Conservation (phyloP, 1,140 invertebrate species). For the Teleopsis dalmanni region DNA sequence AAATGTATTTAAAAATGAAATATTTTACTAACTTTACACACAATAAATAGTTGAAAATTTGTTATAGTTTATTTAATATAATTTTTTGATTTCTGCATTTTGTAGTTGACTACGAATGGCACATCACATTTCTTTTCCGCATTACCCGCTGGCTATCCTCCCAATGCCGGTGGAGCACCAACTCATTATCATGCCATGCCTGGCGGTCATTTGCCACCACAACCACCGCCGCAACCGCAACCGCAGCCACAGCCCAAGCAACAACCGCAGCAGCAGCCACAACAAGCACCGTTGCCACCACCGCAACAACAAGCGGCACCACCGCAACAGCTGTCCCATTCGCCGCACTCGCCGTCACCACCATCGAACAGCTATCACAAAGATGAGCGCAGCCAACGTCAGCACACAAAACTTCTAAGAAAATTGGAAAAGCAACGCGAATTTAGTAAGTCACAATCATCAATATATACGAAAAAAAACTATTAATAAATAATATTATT, state of each 20-base stretch:
- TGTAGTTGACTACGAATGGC: constrained; percentile 48
- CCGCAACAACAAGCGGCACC: constrained; percentile 24
- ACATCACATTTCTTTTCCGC: constrained; percentile 48
- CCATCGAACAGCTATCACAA: constrained; percentile 53
- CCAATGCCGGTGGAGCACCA: constrained; percentile 52
- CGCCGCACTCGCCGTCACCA: constrained; percentile 46
- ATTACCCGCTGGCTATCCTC: constrained; percentile 48
- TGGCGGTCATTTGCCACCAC: constrained; percentile 30
- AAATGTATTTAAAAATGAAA: not conserved
- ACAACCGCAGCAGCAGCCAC: constrained; percentile 34
- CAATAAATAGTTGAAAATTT: no score
- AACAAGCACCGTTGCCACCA: constrained; percentile 28
- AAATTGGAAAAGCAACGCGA: constrained; percentile 62
- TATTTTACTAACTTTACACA: not conserved
- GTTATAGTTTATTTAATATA: no score
- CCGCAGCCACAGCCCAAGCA: constrained; percentile 29
- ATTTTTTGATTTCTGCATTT: no score
- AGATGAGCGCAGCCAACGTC: constrained; percentile 68
- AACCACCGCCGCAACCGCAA: constrained; percentile 19
- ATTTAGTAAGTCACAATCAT: constrained; percentile 48
- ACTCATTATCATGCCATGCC: constrained; percentile 53
- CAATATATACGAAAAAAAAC: no score
- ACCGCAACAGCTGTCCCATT: constrained; percentile 44
- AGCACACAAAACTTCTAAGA: constrained; percentile 65
- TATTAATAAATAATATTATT: no score